Base-by-base conservation (phyloP, 37 sponge, comb jelly and placozoan genomes). In the Diacarnus erythraeanus region DNA sequence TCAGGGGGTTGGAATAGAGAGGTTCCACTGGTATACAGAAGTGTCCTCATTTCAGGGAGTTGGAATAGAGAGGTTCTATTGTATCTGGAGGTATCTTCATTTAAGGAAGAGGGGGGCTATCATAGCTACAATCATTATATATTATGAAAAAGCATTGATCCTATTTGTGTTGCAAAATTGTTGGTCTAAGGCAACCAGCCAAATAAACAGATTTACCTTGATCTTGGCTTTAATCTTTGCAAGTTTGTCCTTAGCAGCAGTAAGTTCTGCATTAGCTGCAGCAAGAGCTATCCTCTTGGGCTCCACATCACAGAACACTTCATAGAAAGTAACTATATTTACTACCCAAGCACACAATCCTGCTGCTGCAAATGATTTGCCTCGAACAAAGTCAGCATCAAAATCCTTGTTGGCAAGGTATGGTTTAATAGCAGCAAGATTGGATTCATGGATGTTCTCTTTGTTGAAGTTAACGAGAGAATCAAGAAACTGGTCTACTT, bases 301-400 rank as follows among this genome's bases (percentile, higher is more conserved):
- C 89, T 98, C 98, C 68, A 98, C 98, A 56, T 98, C 98, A 91
- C 98, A 98, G 88, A 89, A 98, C 40, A 98, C 96, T 27, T 76
- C 60, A 59, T 98, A 98, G 83, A 95, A 98, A 35, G 42, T 74
- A 30, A 98, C 96, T 56, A 95, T 98, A 73, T 98, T 98, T 74
- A 93, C 57, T 10, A 78, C 94, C 98, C 98, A 98, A 31, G 98
- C 77, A 69, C 98, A 98, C 77, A 98, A 77, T 65, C 98, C 85
- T 26, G 94, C 90, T 42, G 95, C 95, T 21, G 95, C 95, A 29
- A 93, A 70, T 0, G 98, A 97, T 66, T 97, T 97, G 47, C 75
- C 67, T 31, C 88, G 78, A 47, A 97, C 88, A 78, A 93, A 93
- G 23, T 95, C 98, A 25, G 91, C 81, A 70, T 93, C 87, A 78